Conservation (phyloP, 2,797 vertebrate genomes). For the Enteromius treurensis region DNA sequence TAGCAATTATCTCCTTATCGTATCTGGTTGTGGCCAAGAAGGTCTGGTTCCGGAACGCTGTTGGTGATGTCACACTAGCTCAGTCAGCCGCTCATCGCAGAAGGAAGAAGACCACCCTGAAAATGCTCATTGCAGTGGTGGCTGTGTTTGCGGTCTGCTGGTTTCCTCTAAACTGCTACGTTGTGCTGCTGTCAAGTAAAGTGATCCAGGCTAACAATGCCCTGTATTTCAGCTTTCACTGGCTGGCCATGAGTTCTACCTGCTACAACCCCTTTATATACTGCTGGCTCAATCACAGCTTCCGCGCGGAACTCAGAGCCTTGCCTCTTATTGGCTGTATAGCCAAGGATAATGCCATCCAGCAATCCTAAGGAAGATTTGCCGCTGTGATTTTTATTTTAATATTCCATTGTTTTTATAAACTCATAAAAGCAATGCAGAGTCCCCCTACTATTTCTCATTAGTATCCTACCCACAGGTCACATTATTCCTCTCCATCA, state of each 20-base stretch:
- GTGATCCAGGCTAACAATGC: constrained; percentile 75
- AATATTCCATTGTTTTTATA: background rate
- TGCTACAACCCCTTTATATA: constrained; percentile 85
- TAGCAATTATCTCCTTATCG: constrained; percentile 80
- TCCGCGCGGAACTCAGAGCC: constrained; percentile 70
- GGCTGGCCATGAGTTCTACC: constrained; percentile 83
- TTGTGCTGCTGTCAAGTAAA: constrained; percentile 80
- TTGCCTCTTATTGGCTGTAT: constrained; percentile 52
- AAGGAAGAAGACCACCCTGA: constrained; percentile 82
- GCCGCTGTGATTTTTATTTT: background rate
- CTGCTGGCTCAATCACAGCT: constrained; percentile 80
- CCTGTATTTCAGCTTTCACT: constrained; percentile 80
- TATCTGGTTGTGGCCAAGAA: constrained; percentile 82
- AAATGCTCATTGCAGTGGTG: constrained; percentile 82
- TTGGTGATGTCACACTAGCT: constrained; percentile 80
- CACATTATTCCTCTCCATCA: background rate
- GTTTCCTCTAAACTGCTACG: constrained; percentile 80
- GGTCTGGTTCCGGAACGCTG: constrained; percentile 79
- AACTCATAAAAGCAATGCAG: background rate
- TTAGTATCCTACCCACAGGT: background rate
- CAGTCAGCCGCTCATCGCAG: constrained; percentile 76
- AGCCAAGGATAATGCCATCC: constrained; percentile 22
- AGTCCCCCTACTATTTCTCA: background rate
- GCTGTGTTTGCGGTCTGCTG: constrained; percentile 80
- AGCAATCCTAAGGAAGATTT: constrained; percentile 50